Base-by-base conservation (phyloP, 2,888 invertebrate genomes). In the Coleophora deauratella region DNA sequence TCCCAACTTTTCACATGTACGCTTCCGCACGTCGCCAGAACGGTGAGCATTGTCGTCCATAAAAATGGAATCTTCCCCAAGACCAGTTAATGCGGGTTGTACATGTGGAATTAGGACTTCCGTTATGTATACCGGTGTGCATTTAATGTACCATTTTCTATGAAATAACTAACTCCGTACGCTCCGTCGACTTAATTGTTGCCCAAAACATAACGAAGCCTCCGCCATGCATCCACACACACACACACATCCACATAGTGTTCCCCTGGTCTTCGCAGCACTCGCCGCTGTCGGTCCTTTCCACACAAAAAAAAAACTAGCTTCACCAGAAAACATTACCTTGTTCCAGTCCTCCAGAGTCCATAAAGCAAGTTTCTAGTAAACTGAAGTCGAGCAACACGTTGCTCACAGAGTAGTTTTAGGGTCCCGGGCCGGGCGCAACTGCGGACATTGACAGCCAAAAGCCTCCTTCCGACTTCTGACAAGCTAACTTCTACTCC, bases 351-450 rank as follows among this genome's bases (percentile, higher is more conserved):
- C 38, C 33, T 31, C 33, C 27, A 34, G 33, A 32, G 15, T 38
- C 14, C 9, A 31, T 38, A n/a, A 38, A 6, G 21, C 33, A 38
- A 39, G 21, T 21, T 42, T 32, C 11, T 21, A 35, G 34, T n/a
- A 38, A 33, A 38, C 11, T 37, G 31, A 34, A 40, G 35, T 27
- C 31, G 28, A 2, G 21, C 28, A 34, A 38, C 30, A 13, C 31
- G 34, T 30, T 34, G 38, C 37, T 27, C 36, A 43, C 35, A 14
- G 43, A 39, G 33, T 39, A 35, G 21, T 31, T n/a, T 38, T 32
- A 38, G 31, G 35, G 35, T 21, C 32, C 14, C 35, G 21, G 33
- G 32, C 36, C 11, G 35, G 33, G 21, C 43, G 31, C 3, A 4
- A 21, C 3, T n/a, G n/a, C n/a, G n/a, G n/a, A n/a, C n/a, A n/a